A percentile compares a stretch with the other conserved stretches of the same genome.
These are phyloP conservation scores for Bradypodion ventrale DNA, from an alignment of 2,797 vertebrate genomes.

Conservation along the genomic window DNA sequence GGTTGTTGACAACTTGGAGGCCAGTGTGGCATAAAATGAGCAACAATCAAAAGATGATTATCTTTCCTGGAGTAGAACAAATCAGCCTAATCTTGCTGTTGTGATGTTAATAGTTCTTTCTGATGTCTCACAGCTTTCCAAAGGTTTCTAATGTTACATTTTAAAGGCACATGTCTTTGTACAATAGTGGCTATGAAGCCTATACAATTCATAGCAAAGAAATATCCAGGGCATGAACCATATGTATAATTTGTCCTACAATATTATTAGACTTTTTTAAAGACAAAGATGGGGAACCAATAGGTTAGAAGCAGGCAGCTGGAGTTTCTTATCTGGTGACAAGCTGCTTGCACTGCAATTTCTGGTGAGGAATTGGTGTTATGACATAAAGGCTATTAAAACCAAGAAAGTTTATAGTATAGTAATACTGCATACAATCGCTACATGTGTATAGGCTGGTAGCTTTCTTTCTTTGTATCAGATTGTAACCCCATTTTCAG, in stretches of 20 bases:
- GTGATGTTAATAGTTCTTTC: slow-evolving; percentile 50
- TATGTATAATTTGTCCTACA: background rate
- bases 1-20: slow-evolving; percentile 30
- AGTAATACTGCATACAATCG: background rate
- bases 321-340: no score
- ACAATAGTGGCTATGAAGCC: background rate
- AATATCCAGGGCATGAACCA: background rate
- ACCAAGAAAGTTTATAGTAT: background rate
- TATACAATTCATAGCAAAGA: background rate
- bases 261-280: background rate
- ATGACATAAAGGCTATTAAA: background rate
- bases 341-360: background rate
- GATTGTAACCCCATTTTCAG: no score
- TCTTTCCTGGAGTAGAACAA: slow-evolving; percentile 58
- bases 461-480: no score
- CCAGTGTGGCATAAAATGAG: slow-evolving; percentile 46
- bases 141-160: background rate
- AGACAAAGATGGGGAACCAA: background rate
- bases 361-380: background rate
- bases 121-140: slow-evolving; percentile 39
- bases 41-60: slow-evolving; percentile 54
- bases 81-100: slow-evolving; percentile 43
- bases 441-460: no score
- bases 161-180: background rate
- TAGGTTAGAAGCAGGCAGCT: background rate